Evolutionary conservation across 2,797 vertebrate genomes (phyloP).

Genomic region (Stomatorhinus walkeri): DNA sequence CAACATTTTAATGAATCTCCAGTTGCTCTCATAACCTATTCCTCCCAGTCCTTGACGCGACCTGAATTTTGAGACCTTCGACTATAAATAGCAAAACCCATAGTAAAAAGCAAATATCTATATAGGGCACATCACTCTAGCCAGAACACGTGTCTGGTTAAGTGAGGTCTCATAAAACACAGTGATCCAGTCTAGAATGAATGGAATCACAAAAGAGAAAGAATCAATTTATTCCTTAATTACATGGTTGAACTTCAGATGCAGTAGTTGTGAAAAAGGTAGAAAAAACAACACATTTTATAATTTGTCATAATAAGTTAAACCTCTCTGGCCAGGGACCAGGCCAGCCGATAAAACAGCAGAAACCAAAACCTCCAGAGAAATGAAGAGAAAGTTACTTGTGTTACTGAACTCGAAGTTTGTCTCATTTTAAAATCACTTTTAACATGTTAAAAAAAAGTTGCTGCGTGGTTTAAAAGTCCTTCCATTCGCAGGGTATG

Average conservation of each 20-base stretch:
- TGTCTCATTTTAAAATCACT: slow-evolving; percentile 38
- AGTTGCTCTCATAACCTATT: slow-evolving; percentile 2
- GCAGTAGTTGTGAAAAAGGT: slow-evolving; percentile 74
- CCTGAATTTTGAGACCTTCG: slow-evolving; percentile 17
- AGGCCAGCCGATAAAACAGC: slow-evolving; percentile 63
- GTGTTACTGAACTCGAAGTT: slow-evolving; percentile 51
- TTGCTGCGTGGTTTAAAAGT: slow-evolving; percentile 61
- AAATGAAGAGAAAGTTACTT: slow-evolving; percentile 42
- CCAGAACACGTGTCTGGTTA: background rate
- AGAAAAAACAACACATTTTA: slow-evolving; percentile 76
- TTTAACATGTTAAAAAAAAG: slow-evolving; percentile 46
- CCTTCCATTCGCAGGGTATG: slow-evolving; percentile 46
- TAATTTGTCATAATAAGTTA: slow-evolving; percentile 78
- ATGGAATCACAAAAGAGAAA: slow-evolving; percentile 61
- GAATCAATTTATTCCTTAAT: slow-evolving; percentile 66
- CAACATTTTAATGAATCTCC: background rate
- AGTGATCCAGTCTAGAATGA: slow-evolving; percentile 36
- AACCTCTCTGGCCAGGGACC: slow-evolving; percentile 61
- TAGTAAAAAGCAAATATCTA: slow-evolving; percentile 16
- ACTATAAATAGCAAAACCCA: slow-evolving; percentile 16
- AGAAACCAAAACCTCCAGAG: slow-evolving; percentile 51
- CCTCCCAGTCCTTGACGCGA: background rate
- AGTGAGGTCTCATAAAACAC: background rate
- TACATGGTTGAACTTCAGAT: slow-evolving; percentile 69
- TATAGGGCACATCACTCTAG: background rate